Conservation (phyloP, 2,113 vertebrate genomes). For the Gobius niger region DNA sequence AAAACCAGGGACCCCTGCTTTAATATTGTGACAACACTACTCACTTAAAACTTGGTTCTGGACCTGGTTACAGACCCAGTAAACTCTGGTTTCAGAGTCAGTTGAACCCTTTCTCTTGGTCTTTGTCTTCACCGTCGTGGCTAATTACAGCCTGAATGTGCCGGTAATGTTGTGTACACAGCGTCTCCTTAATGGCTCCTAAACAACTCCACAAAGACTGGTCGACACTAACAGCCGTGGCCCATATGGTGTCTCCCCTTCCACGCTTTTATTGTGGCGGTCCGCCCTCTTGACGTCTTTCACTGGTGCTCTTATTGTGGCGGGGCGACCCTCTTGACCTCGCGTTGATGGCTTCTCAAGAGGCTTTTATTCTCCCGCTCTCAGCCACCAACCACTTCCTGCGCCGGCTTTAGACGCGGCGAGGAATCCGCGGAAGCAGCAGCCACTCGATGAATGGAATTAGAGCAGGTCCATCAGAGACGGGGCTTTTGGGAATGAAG, state of each 20-base stretch:
- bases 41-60: no score
- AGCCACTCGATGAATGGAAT: background rate
- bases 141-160: background rate
- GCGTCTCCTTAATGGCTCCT: background rate
- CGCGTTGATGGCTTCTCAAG: slow-evolving; percentile 4
- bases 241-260: slow-evolving; percentile 8
- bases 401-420: background rate
- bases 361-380: slow-evolving; percentile 9
- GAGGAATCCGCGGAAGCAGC: background rate
- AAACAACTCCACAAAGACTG: background rate
- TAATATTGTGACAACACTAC: no score
- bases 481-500: background rate
- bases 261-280: background rate
- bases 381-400: slow-evolving; percentile 7
- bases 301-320: slow-evolving; percentile 9
- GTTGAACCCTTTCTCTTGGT: background rate
- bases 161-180: background rate
- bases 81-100: no score
- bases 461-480: background rate
- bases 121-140: background rate
- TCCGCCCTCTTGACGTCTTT: slow-evolving; percentile 3
- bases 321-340: slow-evolving; percentile 11
- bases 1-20: no score
- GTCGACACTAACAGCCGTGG: background rate
- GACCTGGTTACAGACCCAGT: no score